These are phyloP conservation scores for Physella acuta DNA, from an alignment of 1,140 invertebrate genomes.

Conservation along the genomic window DNA sequence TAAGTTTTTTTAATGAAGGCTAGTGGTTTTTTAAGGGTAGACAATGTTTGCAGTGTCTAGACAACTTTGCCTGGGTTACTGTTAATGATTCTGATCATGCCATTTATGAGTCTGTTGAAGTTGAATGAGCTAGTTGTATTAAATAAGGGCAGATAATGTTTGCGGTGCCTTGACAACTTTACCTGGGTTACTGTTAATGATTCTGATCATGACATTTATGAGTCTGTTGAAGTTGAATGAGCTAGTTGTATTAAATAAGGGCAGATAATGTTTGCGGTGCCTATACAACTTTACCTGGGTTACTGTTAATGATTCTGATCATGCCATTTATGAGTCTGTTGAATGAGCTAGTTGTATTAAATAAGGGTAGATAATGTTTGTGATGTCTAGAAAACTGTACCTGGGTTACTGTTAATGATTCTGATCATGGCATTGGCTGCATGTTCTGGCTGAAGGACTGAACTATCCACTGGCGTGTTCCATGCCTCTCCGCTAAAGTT, in stretches of 20 bases:
- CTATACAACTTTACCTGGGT: too few relatives aligned
- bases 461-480: slow-evolving; percentile 40
- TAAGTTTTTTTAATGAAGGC: not conserved
- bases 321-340: not conserved
- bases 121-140: not conserved
- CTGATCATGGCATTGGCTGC: slow-evolving; percentile 39
- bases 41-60: too few relatives aligned
- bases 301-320: not conserved
- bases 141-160: too few relatives aligned
- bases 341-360: not conserved
- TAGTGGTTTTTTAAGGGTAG: too few relatives aligned
- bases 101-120: not conserved
- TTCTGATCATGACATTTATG: not conserved
- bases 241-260: too few relatives aligned
- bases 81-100: not conserved
- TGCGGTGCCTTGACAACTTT: too few relatives aligned
- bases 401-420: slow-evolving; percentile 43
- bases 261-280: too few relatives aligned
- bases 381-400: too few relatives aligned
- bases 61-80: too few relatives aligned
- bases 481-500: slow-evolving; percentile 33
- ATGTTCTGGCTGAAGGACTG: slow-evolving; percentile 39
- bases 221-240: not conserved
- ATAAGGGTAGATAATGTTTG: too few relatives aligned
- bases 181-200: not conserved